Conservation (phyloP, 1,140 invertebrate genomes). For the Ips nitidus region DNA sequence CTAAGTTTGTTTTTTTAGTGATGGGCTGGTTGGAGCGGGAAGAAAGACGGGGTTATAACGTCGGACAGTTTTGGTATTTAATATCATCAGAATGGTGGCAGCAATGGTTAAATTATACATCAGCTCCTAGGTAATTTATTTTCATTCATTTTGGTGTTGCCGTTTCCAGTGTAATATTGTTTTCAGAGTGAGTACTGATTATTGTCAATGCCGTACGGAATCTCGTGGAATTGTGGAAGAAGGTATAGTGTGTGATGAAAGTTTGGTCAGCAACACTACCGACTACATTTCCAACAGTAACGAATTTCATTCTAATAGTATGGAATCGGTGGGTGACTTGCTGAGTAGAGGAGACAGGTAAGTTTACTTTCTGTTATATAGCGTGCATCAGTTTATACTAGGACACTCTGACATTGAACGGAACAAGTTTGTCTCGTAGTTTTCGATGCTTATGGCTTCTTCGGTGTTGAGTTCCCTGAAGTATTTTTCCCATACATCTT, state of each 20-base stretch:
- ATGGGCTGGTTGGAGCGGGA: conserved; percentile 77
- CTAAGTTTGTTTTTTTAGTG: conserved; percentile 47
- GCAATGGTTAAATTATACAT: conserved; percentile 74
- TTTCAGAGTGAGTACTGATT: conserved; percentile 37
- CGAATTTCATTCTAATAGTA: conserved; percentile 51
- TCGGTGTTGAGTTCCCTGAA: too few species aligned
- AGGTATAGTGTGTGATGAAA: conserved; percentile 64
- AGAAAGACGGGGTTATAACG: conserved; percentile 67
- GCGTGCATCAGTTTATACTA: too few species aligned
- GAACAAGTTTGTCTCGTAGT: too few species aligned
- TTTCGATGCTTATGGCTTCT: too few species aligned
- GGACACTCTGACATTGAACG: too few species aligned
- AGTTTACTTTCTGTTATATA: conserved; percentile 11
- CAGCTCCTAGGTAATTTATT: conserved; percentile 41
- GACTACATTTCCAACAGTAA: conserved; percentile 51
- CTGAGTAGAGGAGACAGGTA: conserved; percentile 58
- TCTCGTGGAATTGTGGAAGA: conserved; percentile 55
- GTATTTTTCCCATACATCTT: too few species aligned
- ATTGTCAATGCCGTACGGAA: conserved; percentile 46
- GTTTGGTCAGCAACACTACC: conserved; percentile 62
- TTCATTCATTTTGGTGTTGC: background rate
- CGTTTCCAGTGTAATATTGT: background rate
- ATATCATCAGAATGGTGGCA: conserved; percentile 83
- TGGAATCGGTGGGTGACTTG: conserved; percentile 62
- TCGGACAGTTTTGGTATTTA: conserved; percentile 87